phyloP scores from a whole-genome alignment of 2,797 vertebrate species.

The Tauraco hartlaubi region DNA sequence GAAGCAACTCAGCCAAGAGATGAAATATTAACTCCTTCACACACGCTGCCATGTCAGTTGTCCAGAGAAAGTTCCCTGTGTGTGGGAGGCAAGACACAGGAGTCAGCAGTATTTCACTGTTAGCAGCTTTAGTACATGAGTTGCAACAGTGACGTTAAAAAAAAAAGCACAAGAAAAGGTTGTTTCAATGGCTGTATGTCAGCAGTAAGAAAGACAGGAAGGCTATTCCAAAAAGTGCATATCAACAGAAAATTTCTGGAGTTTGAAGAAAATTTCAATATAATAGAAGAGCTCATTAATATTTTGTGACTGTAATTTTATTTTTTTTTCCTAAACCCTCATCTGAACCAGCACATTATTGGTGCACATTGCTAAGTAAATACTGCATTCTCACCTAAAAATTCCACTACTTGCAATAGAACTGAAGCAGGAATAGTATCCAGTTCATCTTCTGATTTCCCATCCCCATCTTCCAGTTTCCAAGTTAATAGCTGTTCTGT shows the following conservation, averaged over 20 bases:
- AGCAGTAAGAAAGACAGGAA: neutral
- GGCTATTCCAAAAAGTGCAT: neutral
- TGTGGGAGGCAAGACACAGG: neutral
- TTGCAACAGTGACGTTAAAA: neutral
- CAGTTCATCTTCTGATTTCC: slow-evolving; percentile 90
- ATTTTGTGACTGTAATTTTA: neutral
- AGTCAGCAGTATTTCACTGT: neutral
- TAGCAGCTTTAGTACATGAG: neutral
- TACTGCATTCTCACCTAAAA: slow-evolving; percentile 85
- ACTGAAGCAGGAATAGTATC: slow-evolving; percentile 92
- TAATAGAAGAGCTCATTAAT: neutral
- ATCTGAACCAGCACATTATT: neutral
- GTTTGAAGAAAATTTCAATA: neutral
- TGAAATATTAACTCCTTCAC: slow-evolving; percentile 97
- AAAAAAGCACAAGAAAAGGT: neutral
- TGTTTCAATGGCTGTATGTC: accelerated
- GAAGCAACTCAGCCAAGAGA: slow-evolving; percentile 92
- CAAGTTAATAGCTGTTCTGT: slow-evolving; percentile 95
- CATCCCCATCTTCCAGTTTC: slow-evolving; percentile 87
- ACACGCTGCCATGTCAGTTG: slow-evolving; percentile 92
- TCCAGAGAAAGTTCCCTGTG: slow-evolving; percentile 95
- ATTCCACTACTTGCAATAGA: slow-evolving; percentile 94
- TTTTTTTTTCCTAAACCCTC: neutral
- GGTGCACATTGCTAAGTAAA: neutral
- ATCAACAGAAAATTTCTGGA: neutral